These are phyloP conservation scores for Heliconius himera DNA, from an alignment of 1,140 invertebrate genomes.

Conservation along the genomic window DNA sequence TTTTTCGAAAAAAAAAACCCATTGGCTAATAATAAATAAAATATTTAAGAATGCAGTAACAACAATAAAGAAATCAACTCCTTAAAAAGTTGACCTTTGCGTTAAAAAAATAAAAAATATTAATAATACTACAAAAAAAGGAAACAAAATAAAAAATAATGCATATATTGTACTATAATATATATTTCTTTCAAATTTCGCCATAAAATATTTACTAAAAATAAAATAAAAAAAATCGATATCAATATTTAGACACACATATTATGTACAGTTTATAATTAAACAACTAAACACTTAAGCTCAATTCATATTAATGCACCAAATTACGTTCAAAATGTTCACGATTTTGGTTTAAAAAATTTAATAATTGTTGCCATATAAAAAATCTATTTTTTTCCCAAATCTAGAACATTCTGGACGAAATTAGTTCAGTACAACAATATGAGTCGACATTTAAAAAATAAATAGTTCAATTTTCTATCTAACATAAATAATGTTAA, in stretches of 20 bases:
- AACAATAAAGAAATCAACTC: no score
- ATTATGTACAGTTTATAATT: conserved; percentile 44
- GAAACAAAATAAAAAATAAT: conserved; percentile 41
- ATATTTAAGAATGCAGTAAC: no score
- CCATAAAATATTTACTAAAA: conserved; percentile 46
- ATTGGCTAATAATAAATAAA: no score
- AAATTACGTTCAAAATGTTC: not conserved
- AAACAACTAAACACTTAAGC: conserved; percentile 37
- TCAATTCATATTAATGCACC: conserved; percentile 24
- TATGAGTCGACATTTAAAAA: conserved; percentile 7
- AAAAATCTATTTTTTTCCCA: not conserved
- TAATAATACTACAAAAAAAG: conserved; percentile 15
- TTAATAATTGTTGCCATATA: not conserved
- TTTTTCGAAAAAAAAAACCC: no score
- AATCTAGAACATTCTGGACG: not conserved
- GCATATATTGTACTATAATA: conserved; percentile 56
- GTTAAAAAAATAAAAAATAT: not conserved
- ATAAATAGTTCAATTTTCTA: conserved; percentile 38
- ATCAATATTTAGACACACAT: conserved; percentile 43
- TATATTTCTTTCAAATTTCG: conserved; percentile 49
- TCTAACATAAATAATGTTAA: conserved; percentile 44
- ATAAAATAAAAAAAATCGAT: conserved; percentile 48
- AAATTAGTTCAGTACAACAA: not conserved
- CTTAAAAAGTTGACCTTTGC: no score
- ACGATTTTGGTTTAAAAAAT: not conserved